Conservation (phyloP, 2,888 invertebrate species). For the Andrena haemorrhoa region DNA sequence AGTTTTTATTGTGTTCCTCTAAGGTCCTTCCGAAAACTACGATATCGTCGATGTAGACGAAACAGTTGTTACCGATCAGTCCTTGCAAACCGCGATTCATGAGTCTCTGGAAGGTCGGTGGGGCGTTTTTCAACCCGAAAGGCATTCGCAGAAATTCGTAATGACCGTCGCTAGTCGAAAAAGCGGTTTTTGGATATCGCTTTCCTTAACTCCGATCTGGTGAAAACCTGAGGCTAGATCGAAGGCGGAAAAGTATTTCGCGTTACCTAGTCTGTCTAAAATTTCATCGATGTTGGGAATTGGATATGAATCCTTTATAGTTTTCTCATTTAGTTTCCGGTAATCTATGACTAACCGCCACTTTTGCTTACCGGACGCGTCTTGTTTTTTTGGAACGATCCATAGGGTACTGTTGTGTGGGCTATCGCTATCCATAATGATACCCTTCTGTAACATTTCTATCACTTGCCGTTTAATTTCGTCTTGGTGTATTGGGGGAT, state of each 20-base stretch:
- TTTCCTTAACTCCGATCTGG: neutral
- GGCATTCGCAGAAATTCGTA: neutral
- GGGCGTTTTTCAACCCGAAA: conserved; percentile 18
- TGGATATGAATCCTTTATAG: conserved; percentile 12
- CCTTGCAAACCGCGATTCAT: conserved; percentile 29
- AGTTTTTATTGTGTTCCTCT: conserved; percentile 17
- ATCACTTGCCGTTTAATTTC: conserved; percentile 13
- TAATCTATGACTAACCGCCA: conserved; percentile 22
- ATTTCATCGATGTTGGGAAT: conserved; percentile 17
- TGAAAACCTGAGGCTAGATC: conserved; percentile 10
- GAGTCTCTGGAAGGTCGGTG: conserved; percentile 13
- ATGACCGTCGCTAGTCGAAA: neutral
- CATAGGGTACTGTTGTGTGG: conserved; percentile 10
- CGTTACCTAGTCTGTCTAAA: conserved; percentile 8
- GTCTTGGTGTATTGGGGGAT: conserved; percentile 22
- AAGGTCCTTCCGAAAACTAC: no score
- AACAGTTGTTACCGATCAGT: conserved; percentile 13
- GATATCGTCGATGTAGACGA: conserved; percentile 31
- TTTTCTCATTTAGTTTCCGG: conserved; percentile 1
- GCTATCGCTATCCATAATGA: conserved; percentile 11
- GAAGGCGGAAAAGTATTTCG: neutral
- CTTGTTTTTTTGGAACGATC: conserved; percentile 16
- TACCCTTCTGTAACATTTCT: conserved; percentile 10
- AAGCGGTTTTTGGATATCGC: neutral
- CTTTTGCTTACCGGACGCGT: conserved; percentile 9